These are phyloP conservation scores for Rhabdomys pumilio DNA, from an alignment of 2,797 vertebrate genomes.

Conservation along the genomic window DNA sequence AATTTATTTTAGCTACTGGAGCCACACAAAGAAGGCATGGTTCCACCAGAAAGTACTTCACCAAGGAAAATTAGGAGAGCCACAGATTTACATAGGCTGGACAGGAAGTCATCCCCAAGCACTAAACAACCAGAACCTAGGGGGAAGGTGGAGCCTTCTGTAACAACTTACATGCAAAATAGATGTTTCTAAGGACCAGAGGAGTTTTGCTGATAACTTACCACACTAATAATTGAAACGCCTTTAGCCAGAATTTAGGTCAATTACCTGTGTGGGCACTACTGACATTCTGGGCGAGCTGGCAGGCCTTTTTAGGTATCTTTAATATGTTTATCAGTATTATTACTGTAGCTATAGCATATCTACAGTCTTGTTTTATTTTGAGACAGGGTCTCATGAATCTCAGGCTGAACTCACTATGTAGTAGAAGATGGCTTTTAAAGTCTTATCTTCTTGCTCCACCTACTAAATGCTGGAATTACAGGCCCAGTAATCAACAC, in stretches of 20 bases:
- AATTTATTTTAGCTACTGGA: slow-evolving; percentile 17
- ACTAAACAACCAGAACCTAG: background rate
- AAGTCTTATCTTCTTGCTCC: background rate
- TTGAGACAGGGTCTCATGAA: background rate
- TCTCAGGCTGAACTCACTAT: background rate
- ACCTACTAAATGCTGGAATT: background rate
- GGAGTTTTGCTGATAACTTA: background rate
- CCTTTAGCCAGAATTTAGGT: background rate
- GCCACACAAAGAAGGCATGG: background rate
- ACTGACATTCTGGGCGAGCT: background rate
- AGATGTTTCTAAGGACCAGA: background rate
- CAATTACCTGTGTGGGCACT: background rate
- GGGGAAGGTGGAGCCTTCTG: background rate
- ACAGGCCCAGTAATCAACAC: background rate
- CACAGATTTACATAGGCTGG: background rate
- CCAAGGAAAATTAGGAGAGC: background rate
- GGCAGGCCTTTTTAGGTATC: background rate
- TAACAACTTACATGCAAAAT: background rate
- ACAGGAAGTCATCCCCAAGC: background rate
- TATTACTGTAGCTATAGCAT: background rate
- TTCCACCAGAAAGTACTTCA: slow-evolving; percentile 38
- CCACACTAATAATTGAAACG: background rate
- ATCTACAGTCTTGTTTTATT: background rate
- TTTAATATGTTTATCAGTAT: background rate
- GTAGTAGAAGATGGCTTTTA: background rate